Percentiles rank a stretch among this genome's conserved stretches.
These are phyloP conservation scores for Lineus longissimus DNA, from an alignment of 1,140 invertebrate species.

Conservation along the genomic window DNA sequence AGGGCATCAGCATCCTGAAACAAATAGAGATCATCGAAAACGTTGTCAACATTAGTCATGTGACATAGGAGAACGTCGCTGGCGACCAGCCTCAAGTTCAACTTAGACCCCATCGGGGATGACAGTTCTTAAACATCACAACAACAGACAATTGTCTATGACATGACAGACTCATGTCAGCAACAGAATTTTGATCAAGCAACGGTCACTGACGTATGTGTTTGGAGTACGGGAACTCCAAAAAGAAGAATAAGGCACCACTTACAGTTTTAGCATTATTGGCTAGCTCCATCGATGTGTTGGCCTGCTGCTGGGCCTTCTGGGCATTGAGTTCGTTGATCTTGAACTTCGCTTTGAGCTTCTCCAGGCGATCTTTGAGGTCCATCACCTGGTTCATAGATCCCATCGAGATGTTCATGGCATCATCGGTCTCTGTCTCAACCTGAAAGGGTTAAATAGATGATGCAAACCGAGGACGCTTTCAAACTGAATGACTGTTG, in stretches of 20 bases:
- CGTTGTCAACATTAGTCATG: neutral
- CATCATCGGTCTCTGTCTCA: slow-evolving; percentile 67
- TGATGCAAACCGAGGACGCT: slow-evolving; percentile 10
- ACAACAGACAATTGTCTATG: neutral
- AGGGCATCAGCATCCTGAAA: slow-evolving; percentile 54
- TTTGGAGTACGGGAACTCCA: too few relatives aligned
- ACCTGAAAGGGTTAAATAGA: slow-evolving; percentile 55
- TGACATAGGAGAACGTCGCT: neutral
- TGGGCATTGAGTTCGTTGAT: slow-evolving; percentile 67
- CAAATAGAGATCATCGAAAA: slow-evolving; percentile 1
- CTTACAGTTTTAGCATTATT: slow-evolving; percentile 57
- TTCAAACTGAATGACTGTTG: neutral
- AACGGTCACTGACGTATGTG: neutral
- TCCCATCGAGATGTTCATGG: slow-evolving; percentile 68
- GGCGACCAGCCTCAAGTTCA: neutral
- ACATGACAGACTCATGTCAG: neutral
- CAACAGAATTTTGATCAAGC: neutral
- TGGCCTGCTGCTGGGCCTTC: slow-evolving; percentile 60
- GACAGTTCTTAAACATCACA: neutral
- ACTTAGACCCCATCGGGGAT: neutral
- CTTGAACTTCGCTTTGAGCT: slow-evolving; percentile 70
- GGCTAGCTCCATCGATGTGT: slow-evolving; percentile 59
- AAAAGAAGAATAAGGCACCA: too few relatives aligned
- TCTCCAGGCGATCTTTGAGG: slow-evolving; percentile 65
- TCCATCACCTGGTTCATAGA: slow-evolving; percentile 67